Percentiles rank a stretch among this genome's conserved stretches.
These are phyloP conservation scores for Epizoanthus rinbou DNA, from an alignment of 92 coral and sea anemone species.

Conservation along the genomic window DNA sequence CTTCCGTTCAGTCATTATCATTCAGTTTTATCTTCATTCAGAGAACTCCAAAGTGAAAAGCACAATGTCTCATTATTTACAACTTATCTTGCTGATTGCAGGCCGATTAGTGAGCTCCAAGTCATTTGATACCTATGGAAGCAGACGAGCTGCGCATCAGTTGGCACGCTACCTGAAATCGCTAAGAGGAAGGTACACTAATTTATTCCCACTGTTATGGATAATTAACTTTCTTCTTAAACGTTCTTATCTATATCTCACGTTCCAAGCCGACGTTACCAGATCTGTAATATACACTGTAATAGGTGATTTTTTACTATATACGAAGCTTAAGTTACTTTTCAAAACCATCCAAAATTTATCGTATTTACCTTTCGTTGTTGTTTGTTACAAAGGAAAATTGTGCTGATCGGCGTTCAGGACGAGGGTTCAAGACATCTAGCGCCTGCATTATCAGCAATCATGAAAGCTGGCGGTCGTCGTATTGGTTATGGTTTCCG, in stretches of 20 bases:
- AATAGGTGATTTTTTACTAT: no score
- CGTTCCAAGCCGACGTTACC: no score
- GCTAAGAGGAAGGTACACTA: constrained; percentile 28
- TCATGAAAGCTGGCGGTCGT: constrained; percentile 2
- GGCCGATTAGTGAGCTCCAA: constrained; percentile 24
- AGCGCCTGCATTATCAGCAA: constrained; percentile 4
- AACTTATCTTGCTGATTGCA: not conserved
- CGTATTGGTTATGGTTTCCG: constrained; percentile 33
- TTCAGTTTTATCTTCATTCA: no score
- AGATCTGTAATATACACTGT: no score
- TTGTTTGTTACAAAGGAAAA: constrained; percentile 26
- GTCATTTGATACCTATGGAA: constrained; percentile 30
- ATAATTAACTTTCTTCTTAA: no score
- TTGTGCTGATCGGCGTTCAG: constrained; percentile 48
- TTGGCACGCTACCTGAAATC: not conserved
- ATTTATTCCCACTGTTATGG: no score
- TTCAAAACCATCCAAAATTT: no score
- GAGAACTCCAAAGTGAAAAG: no score
- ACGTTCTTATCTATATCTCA: no score
- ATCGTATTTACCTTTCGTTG: not conserved
- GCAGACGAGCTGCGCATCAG: constrained; percentile 21
- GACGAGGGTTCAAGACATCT: constrained; percentile 49
- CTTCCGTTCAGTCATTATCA: no score
- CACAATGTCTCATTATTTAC: no score
- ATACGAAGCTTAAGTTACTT: no score